Evolutionary conservation across 1,140 invertebrate species (phyloP), one percentile per base, ranked within the genome.

Genomic region (Trachelipus rathkii): DNA sequence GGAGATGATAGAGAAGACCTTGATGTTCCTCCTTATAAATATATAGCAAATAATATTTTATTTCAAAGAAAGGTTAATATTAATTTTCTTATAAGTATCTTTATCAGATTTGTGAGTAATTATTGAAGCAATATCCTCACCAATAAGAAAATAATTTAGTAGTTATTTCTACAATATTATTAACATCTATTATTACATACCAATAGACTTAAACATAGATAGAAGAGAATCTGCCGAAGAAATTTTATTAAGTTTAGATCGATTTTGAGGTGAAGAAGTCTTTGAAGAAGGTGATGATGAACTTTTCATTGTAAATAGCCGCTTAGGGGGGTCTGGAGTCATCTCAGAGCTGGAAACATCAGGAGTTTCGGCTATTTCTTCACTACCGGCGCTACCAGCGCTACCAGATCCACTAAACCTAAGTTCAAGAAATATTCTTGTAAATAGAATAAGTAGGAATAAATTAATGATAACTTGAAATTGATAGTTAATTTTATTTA

Each of bases 181-280:
- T 33, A 33, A 33, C 33, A 33, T 33, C 33, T 33, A 33, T 3
- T 3, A 33, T 33, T 8, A 71, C 78, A 23, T 46, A 78, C 77
- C 77, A 19, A 82, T 66, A 44, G 71, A 78, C 44, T 74, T 80
- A 81, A 92, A 91, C 89, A 92, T 91, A 3, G 90, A 90, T 69
- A 92, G 84, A 74, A 92, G 90, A 3, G 91, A 92, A 84, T 92
- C 91, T 10, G 91, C 91, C 81, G 89, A 91, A 7, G 90, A 80
- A 87, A 87, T 88, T 86, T 91, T 88, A 82, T 86, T 82, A 82
- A 84, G 67, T 11, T 78, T 71, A 43, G 75, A 80, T 75, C 77
- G 67, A 24, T 67, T 74, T 78, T 78, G 72, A 68, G 79, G 72
- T 19, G 81, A 77, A 11, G 76, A 33, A 19, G 81, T 74, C 44